Conservation (phyloP, 2,888 invertebrate species). For the Priocnemis perturbator region DNA sequence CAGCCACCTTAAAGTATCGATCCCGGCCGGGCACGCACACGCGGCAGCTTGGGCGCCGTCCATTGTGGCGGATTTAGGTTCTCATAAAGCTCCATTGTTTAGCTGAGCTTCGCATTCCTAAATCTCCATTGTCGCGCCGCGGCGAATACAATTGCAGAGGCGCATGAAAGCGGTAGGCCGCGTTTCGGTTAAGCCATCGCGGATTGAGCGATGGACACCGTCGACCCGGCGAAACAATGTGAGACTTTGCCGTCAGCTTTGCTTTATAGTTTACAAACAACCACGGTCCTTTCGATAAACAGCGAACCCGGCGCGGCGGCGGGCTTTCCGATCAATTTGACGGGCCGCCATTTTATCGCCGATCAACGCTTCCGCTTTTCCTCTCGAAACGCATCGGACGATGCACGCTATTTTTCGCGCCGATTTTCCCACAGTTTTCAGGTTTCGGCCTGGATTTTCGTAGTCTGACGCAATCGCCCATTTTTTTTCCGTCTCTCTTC, state of each 20-base stretch:
- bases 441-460: not conserved
- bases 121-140: conserved; percentile 62
- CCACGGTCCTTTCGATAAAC: too few relatives aligned
- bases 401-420: too few relatives aligned
- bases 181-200: conserved; percentile 40
- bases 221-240: conserved; percentile 32
- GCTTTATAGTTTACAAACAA: conserved; percentile 19
- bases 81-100: conserved; percentile 66
- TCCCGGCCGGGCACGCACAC: conserved; percentile 42
- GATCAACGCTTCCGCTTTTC: not conserved
- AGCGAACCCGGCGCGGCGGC: too few relatives aligned
- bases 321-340: too few relatives aligned
- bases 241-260: conserved; percentile 19
- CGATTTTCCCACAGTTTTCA: too few relatives aligned
- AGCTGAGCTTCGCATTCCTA: conserved; percentile 60
- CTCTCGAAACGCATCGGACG: not conserved
- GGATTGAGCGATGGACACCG: conserved; percentile 41
- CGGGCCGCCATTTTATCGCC: too few relatives aligned
- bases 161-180: conserved; percentile 32
- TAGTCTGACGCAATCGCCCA: not conserved
- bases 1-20: conserved; percentile 56
- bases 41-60: conserved; percentile 33
- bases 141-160: conserved; percentile 55
- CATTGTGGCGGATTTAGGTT: conserved; percentile 61
- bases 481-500: not conserved